phyloP scores from a whole-genome alignment of 2,113 vertebrate genomes.

The human region DNA sequence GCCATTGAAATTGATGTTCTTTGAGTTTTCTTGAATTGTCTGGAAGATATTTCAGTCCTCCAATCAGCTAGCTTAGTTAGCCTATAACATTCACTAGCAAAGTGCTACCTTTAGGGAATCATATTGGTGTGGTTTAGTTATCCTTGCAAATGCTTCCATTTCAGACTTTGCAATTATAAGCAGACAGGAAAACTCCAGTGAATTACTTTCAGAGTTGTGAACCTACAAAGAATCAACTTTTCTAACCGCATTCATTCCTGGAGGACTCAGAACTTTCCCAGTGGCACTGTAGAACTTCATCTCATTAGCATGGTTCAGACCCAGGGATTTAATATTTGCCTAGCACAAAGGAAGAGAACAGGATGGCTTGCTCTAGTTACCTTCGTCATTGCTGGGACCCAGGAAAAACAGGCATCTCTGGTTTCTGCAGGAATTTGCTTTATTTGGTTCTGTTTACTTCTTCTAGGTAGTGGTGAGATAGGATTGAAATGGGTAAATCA shows the following conservation, averaged over 20 bases:
- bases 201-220: neutral
- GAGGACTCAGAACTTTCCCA: conserved; percentile 12
- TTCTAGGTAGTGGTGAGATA: neutral
- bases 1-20: conserved; percentile 71
- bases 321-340: neutral
- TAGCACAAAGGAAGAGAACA: neutral
- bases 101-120: conserved; percentile 48
- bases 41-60: conserved; percentile 38
- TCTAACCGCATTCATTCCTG: neutral
- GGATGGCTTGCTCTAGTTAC: neutral
- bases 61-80: conserved; percentile 68
- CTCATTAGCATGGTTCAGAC: neutral
- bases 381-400: neutral
- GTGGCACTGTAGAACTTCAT: neutral
- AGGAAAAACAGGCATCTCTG: neutral
- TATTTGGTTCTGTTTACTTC: neutral
- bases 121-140: conserved; percentile 47
- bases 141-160: conserved; percentile 57
- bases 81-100: neutral
- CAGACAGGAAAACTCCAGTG: neutral
- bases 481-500: neutral
- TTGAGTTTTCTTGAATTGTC: conserved; percentile 46
- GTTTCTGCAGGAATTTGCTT: neutral
- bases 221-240: neutral
- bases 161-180: conserved; percentile 61